Percentiles rank a stretch among this genome's conserved stretches.
phyloP scores from a whole-genome alignment of 2,888 invertebrate species.

The Nymphalis polychloros region DNA sequence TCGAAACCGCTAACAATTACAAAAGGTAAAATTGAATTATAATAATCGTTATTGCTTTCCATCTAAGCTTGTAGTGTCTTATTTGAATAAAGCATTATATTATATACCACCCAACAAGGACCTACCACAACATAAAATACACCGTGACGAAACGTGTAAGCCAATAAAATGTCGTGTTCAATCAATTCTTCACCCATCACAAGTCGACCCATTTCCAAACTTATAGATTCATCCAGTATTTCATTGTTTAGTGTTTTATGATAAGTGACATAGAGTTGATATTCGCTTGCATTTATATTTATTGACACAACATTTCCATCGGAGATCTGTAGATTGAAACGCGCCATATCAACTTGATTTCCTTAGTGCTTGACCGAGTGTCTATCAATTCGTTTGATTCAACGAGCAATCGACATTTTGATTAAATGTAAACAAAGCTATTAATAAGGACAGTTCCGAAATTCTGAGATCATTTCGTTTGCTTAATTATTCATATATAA shows the following conservation, averaged over 20 bases:
- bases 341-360: conserved; percentile 23
- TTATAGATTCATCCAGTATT: conserved; percentile 7
- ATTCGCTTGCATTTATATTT: conserved; percentile 12
- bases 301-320: not conserved
- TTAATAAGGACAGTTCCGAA: not conserved
- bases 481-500: too few species aligned
- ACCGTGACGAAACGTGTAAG: conserved; percentile 18
- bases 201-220: conserved; percentile 41
- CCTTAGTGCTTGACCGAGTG: conserved; percentile 19
- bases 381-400: conserved; percentile 15
- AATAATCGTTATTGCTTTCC: conserved; percentile 18
- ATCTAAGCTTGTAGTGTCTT: conserved; percentile 5
- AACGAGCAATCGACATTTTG: conserved; percentile 6
- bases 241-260: conserved; percentile 3
- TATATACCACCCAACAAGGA: conserved; percentile 27
- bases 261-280: not conserved
- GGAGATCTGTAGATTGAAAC: conserved; percentile 1
- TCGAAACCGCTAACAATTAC: not conserved
- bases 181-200: conserved; percentile 61
- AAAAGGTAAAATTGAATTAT: not conserved
- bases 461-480: not conserved
- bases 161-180: conserved; percentile 46
- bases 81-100: conserved; percentile 9
- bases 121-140: conserved; percentile 25
- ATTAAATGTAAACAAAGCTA: conserved; percentile 1